Evolutionary conservation across 2,113 vertebrate species (phyloP), one percentile per base, ranked within the genome.

Genomic region (Gila orcuttii): DNA sequence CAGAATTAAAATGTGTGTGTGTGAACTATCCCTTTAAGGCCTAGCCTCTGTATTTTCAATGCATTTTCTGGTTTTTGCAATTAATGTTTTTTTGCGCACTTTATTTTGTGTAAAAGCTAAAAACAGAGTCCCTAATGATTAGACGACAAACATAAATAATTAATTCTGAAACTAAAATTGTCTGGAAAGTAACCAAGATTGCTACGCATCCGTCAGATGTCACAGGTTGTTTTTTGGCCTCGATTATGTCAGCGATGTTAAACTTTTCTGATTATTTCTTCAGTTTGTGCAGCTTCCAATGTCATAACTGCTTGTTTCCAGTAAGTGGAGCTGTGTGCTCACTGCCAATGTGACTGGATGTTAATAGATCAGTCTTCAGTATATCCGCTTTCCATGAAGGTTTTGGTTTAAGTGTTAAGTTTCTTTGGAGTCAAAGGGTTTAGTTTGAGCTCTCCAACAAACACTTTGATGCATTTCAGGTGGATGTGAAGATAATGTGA

Each of bases 291-390:
- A 79, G 52, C 33, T 39, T 79, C 7, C 15, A 23, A 17, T 80
- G 39, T 64, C 8, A 47, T 80, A n/a, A 31, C 15, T 47, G 77
- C 33, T 11, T 47, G 2, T 47, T 2, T 78, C 79, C 88, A 85
- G 28, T 64, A 87, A 86, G 73, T 85, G 88, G 88, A 68, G 86
- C 86, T 89, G 59, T 69, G 62, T 23, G 62, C 59, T 68, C 55
- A 59, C 50, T 28, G 23, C 36, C 36, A 69, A 28, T 66, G 66
- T 79, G 8, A 47, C 71, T 31, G 13, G 13, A n/a, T 6, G 28
- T 13, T 57, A 45, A 68, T 21, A 62, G 39, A 17, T 45, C 6
- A 31, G 1, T 21, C 7, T 57, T 39, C n/a, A 31, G 17, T 64
- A 25, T 25, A 25, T 66, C 5, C 62, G 47, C 47, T 68, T 76